phyloP scores from a whole-genome alignment of 2,888 invertebrate species.

The Argyra leucocephala region DNA sequence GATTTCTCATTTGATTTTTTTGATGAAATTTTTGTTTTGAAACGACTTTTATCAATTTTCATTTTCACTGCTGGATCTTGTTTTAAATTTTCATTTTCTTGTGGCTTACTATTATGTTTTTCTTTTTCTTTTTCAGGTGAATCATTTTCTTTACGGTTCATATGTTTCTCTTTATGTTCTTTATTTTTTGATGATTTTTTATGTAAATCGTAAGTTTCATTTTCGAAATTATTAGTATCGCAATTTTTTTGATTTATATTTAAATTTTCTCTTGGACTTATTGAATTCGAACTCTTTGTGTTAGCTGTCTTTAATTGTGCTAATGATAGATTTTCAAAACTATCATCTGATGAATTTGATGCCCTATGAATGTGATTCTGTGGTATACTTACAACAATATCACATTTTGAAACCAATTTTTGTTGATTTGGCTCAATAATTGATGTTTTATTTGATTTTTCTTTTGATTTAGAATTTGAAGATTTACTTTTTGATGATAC shows the following conservation, averaged over 20 bases:
- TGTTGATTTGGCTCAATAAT: background rate
- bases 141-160: background rate
- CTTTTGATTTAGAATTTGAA: constrained; percentile 20
- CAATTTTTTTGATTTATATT: background rate
- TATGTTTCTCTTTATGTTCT: background rate
- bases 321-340: constrained; percentile 33
- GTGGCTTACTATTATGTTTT: background rate
- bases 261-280: constrained; percentile 11
- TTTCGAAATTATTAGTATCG: background rate
- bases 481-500: constrained; percentile 14
- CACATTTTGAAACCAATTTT: constrained; percentile 28
- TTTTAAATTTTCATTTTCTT: constrained; percentile 16
- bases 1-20: constrained; percentile 28
- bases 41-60: constrained; percentile 37
- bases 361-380: constrained; percentile 34
- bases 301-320: constrained; percentile 39
- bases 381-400: constrained; percentile 41
- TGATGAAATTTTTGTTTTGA: constrained; percentile 34
- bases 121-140: background rate
- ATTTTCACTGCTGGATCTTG: constrained; percentile 35
- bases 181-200: background rate
- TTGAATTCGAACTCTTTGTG: constrained; percentile 31
- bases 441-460: constrained; percentile 19
- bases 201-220: background rate
- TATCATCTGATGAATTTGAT: constrained; percentile 31